These are phyloP conservation scores for Tachystola acroxantha DNA, from an alignment of 2,888 invertebrate species.

Conservation along the genomic window DNA sequence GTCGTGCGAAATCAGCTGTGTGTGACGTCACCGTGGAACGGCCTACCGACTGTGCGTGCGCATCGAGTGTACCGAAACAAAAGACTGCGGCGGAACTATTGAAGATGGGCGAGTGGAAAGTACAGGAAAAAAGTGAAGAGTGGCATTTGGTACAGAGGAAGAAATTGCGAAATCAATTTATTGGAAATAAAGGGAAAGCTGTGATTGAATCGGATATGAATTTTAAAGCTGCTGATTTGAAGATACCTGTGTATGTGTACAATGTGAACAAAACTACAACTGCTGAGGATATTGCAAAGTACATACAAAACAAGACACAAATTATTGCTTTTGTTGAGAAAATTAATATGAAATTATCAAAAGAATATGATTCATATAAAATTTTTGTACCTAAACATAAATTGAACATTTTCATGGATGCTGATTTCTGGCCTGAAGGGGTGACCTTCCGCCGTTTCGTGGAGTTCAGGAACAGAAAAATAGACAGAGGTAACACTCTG, in stretches of 20 bases:
- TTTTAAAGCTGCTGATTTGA: constrained; percentile 14
- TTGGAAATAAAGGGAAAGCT: background rate
- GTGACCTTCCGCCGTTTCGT: constrained; percentile 12
- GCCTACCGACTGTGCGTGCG: too few relatives aligned
- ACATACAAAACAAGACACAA: constrained; percentile 12
- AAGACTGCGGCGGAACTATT: too few relatives aligned
- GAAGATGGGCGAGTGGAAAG: too few relatives aligned
- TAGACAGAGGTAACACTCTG: background rate
- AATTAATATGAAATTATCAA: constrained; percentile 9
- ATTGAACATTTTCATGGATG: constrained; percentile 10
- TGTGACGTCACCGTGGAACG: too few relatives aligned
- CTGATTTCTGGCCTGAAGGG: constrained; percentile 14
- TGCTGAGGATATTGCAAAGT: constrained; percentile 11
- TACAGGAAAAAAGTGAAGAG: background rate
- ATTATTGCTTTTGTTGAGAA: constrained; percentile 7
- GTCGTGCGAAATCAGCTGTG: too few relatives aligned
- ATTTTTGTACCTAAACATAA: too few relatives aligned
- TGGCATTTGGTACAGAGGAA: constrained; percentile 1
- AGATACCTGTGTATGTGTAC: constrained; percentile 14
- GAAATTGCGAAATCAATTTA: constrained; percentile 2
- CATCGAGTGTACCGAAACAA: too few relatives aligned
- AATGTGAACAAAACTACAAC: constrained; percentile 13
- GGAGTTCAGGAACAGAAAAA: background rate
- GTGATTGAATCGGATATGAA: background rate
- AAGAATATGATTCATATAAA: constrained; percentile 12